A percentile compares a stretch with the other conserved stretches of the same genome.
Evolutionary conservation across 2,113 vertebrate genomes (phyloP).

Genomic region (Anhinga anhinga): DNA sequence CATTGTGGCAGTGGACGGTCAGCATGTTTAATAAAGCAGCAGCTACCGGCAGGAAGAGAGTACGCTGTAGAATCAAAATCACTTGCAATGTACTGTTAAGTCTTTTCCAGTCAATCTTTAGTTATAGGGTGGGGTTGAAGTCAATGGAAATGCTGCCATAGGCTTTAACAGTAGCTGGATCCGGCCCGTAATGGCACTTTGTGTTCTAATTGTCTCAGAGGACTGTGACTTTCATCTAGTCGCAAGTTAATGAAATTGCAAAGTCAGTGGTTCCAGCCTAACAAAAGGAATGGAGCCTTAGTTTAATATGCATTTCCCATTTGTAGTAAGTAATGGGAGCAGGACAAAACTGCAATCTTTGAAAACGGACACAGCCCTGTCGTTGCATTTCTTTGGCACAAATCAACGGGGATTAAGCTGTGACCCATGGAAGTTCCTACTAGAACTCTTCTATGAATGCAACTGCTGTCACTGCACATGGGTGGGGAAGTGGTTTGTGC

Average conservation of each 20-base stretch:
- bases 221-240: neutral
- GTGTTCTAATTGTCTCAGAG: neutral
- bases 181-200: neutral
- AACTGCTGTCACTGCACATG: constrained; percentile 56
- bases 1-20: neutral
- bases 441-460: constrained; percentile 32
- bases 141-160: neutral
- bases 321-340: neutral
- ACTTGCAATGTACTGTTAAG: neutral
- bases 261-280: neutral
- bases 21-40: neutral
- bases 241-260: constrained; percentile 5
- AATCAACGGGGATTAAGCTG: constrained; percentile 35
- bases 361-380: neutral
- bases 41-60: neutral
- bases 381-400: neutral
- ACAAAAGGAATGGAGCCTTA: constrained; percentile 1
- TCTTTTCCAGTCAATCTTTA: neutral
- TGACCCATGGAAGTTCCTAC: constrained; percentile 32
- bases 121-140: neutral
- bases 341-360: neutral
- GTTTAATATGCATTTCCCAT: neutral
- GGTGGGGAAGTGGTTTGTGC: constrained; percentile 51
- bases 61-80: neutral
- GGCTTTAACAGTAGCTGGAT: neutral